Percentiles rank a stretch among this genome's conserved stretches.
Evolutionary conservation across 2,888 invertebrate species (phyloP).

Genomic region (Isotomurus palustris): DNA sequence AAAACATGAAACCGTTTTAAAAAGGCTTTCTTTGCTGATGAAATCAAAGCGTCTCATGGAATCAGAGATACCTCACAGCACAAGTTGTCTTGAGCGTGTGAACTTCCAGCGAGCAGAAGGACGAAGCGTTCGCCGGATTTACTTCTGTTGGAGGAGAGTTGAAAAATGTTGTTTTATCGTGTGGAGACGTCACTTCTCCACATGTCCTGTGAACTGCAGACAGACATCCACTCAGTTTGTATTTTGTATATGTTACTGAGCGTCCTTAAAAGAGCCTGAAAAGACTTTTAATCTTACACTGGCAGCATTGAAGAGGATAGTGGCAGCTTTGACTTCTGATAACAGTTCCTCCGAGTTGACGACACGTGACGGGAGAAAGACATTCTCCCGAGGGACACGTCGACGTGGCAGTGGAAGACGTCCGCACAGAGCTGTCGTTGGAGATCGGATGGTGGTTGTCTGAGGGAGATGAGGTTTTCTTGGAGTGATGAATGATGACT

Average conservation of each 20-base stretch:
- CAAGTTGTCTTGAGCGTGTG: conserved; percentile 47
- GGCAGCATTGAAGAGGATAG: no score
- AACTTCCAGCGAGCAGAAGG: conserved; percentile 49
- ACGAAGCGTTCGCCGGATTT: conserved; percentile 48
- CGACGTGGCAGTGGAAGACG: no score
- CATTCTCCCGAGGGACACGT: no score
- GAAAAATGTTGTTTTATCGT: conserved; percentile 48
- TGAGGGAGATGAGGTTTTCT: no score
- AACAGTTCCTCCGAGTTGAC: neutral
- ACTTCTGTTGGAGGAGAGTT: conserved; percentile 48
- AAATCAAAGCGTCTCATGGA: neutral
- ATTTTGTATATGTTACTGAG: neutral
- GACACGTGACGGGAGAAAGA: no score
- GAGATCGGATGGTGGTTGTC: no score
- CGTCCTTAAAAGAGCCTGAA: neutral
- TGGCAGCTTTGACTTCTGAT: neutral
- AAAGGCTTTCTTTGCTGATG: neutral
- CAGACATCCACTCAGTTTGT: neutral
- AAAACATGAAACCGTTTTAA: neutral
- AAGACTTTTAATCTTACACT: conserved; percentile 35
- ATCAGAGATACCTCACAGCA: conserved; percentile 47
- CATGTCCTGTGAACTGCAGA: conserved; percentile 48
- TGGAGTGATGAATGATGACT: conserved; percentile 1
- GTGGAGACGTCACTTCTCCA: conserved; percentile 48
- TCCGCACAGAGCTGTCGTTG: no score